Percentiles rank a stretch among this genome's conserved stretches.
These are phyloP conservation scores for Venustaconcha ellipsiformis DNA, from an alignment of 1,140 invertebrate genomes.

Conservation along the genomic window DNA sequence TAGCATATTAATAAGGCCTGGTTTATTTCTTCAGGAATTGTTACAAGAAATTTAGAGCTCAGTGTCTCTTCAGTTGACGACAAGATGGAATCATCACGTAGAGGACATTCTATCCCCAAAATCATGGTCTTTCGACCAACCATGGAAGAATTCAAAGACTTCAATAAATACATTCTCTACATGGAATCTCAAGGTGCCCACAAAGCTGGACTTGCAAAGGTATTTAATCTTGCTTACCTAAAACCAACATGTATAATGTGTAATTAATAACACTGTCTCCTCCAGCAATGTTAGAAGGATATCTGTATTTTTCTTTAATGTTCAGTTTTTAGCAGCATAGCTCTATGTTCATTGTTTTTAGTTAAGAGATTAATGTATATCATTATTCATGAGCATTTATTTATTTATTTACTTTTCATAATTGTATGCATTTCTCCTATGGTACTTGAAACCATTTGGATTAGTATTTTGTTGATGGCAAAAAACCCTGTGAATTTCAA, in stretches of 20 bases:
- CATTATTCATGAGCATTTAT: background rate
- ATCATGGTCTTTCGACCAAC: slow-evolving; percentile 95
- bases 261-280: background rate
- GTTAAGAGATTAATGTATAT: background rate
- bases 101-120: slow-evolving; percentile 70
- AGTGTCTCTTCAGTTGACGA: slow-evolving; percentile 65
- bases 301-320: background rate
- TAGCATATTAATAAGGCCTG: too few relatives aligned
- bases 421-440: too few relatives aligned
- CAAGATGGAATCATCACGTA: slow-evolving; percentile 61
- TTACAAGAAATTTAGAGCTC: too few relatives aligned
- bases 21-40: too few relatives aligned
- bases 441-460: too few relatives aligned
- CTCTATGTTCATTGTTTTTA: background rate
- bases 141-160: slow-evolving; percentile 95
- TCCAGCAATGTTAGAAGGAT: background rate
- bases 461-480: too few relatives aligned
- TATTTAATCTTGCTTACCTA: slow-evolving; percentile 58
- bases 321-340: background rate
- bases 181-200: slow-evolving; percentile 95
- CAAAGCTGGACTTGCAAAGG: slow-evolving; percentile 93
- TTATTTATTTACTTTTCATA: background rate
- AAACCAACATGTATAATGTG: background rate
- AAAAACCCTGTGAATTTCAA: background rate
- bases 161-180: slow-evolving; percentile 87